phyloP scores from a whole-genome alignment of 1,140 invertebrate species.

The Batillaria attramentaria region DNA sequence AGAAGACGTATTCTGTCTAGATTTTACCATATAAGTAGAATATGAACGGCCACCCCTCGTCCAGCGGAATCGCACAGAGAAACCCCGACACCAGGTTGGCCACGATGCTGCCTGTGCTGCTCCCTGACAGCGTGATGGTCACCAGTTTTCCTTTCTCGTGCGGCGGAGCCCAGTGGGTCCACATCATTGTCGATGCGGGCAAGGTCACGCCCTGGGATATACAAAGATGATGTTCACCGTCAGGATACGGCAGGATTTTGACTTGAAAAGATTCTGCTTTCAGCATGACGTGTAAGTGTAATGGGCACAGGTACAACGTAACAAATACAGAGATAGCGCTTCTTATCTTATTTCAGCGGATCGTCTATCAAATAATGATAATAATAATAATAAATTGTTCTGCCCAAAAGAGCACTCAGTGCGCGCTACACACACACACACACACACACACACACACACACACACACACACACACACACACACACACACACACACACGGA shows the following conservation, averaged over 20 bases:
- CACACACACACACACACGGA: not conserved
- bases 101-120: constrained; percentile 46
- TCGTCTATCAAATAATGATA: too few species aligned
- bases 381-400: too few species aligned
- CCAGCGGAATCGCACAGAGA: constrained; percentile 41
- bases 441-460: constrained; percentile 15
- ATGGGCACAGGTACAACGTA: too few species aligned
- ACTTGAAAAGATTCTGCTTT: too few species aligned
- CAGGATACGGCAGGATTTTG: too few species aligned
- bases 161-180: constrained; percentile 67
- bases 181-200: constrained; percentile 58
- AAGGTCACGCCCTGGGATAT: constrained; percentile 73
- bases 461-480: not conserved
- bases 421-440: constrained; percentile 11
- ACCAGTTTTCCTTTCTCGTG: constrained; percentile 61
- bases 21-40: constrained; percentile 52
- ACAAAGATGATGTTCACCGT: too few species aligned
- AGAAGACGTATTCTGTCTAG: too few species aligned
- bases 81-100: constrained; percentile 50
- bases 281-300: too few species aligned
- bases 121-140: constrained; percentile 63
- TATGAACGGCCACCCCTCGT: constrained; percentile 53
- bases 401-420: too few species aligned
- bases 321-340: too few species aligned
- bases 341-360: too few species aligned